Conservation (phyloP, 2,888 invertebrate genomes). For the Drosophila macrospina region DNA sequence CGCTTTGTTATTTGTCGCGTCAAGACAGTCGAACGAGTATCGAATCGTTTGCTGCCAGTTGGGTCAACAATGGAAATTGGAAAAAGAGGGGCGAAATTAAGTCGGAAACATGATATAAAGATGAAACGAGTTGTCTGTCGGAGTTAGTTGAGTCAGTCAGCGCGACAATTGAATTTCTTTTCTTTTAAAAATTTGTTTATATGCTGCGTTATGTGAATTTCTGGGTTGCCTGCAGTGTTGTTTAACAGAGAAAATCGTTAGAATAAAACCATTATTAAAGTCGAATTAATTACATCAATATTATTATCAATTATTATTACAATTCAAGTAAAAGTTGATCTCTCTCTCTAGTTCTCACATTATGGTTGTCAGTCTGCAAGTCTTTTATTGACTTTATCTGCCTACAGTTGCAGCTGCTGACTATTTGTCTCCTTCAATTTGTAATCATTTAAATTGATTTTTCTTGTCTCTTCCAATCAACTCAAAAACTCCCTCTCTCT, state of each 20-base stretch:
- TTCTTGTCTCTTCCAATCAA: constrained; percentile 70
- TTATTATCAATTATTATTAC: too few relatives aligned
- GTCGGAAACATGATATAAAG: constrained; percentile 73
- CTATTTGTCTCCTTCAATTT: constrained; percentile 77
- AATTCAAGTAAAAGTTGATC: too few relatives aligned
- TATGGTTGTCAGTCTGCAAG: too few relatives aligned
- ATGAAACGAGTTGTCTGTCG: constrained; percentile 70
- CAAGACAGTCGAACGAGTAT: constrained; percentile 34
- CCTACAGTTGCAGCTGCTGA: constrained; percentile 36
- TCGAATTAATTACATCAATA: too few relatives aligned
- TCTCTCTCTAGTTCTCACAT: too few relatives aligned
- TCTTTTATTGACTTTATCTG: constrained; percentile 46
- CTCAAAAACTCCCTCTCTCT: too few relatives aligned
- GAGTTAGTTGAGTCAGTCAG: constrained; percentile 52
- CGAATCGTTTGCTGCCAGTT: constrained; percentile 58
- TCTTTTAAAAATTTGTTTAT: constrained; percentile 68
- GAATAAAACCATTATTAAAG: too few relatives aligned
- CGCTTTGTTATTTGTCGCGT: constrained; percentile 32
- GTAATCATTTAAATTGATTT: constrained; percentile 81
- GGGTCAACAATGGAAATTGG: constrained; percentile 64
- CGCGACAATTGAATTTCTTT: constrained; percentile 33
- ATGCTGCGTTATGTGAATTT: constrained; percentile 29
- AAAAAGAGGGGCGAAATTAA: constrained; percentile 60
- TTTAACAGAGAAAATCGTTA: too few relatives aligned
- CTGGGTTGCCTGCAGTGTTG: constrained; percentile 11